phyloP scores from a whole-genome alignment of 2,888 invertebrate species.

The Dryocosmus kuriphilus region DNA sequence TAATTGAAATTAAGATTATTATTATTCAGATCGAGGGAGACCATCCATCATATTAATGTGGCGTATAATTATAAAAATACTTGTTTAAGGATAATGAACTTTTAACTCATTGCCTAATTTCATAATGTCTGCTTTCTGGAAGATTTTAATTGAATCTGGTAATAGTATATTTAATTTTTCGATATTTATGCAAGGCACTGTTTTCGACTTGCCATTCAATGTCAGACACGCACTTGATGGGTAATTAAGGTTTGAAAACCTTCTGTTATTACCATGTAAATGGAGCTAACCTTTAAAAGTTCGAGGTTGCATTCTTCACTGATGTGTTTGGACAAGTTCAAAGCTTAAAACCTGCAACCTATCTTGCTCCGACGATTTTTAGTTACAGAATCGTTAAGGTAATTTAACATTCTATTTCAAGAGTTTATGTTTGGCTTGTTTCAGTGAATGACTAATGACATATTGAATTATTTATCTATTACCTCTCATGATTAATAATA shows the following conservation, averaged over 20 bases:
- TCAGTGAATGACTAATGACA: background rate
- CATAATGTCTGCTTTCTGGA: constrained; percentile 22
- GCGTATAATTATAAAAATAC: constrained; percentile 21
- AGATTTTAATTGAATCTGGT: constrained; percentile 26
- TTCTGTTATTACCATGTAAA: constrained; percentile 67
- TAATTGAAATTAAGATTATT: background rate
- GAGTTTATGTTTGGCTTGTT: background rate
- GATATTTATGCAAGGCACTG: constrained; percentile 37
- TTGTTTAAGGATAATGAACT: constrained; percentile 25
- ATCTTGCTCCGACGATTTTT: constrained; percentile 54
- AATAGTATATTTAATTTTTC: constrained; percentile 39
- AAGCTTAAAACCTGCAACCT: constrained; percentile 58
- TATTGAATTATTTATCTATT: background rate
- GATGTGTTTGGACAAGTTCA: constrained; percentile 19
- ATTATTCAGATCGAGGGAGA: background rate
- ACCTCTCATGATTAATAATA: background rate
- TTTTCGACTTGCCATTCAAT: constrained; percentile 23
- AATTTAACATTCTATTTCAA: background rate
- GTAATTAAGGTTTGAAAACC: constrained; percentile 62
- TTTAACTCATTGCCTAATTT: constrained; percentile 27
- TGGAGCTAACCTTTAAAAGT: constrained; percentile 52
- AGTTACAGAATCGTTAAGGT: background rate
- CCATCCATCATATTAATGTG: constrained; percentile 21
- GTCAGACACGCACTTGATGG: constrained; percentile 52
- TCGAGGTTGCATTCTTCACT: constrained; percentile 23